Conservation (phyloP, 2,797 vertebrate species). For the Simalia tracyae region DNA sequence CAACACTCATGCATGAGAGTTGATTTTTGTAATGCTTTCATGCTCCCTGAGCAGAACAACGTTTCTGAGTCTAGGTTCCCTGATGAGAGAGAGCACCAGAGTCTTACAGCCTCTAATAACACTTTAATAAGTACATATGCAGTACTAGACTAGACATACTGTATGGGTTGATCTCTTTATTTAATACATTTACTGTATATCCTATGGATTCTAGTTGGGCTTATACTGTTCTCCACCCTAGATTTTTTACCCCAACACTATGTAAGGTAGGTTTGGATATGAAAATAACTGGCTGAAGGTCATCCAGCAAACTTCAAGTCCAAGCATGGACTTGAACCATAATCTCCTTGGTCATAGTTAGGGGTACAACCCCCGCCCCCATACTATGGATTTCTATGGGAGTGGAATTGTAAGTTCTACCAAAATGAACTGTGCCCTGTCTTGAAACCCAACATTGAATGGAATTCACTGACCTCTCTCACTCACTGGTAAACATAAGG, state of each 20-base stretch:
- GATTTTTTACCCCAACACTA: background rate
- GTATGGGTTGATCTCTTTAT: background rate
- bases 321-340: background rate
- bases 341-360: background rate
- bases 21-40: background rate
- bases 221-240: background rate
- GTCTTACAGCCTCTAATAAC: no score
- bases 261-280: background rate
- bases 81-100: background rate
- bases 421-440: no score
- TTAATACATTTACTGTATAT: background rate
- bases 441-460: no score
- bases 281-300: background rate
- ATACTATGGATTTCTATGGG: no score
- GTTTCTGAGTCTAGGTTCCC: background rate
- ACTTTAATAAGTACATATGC: background rate
- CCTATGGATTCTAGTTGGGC: background rate
- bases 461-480: no score
- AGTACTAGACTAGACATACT: background rate
- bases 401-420: no score
- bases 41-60: background rate
- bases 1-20: conserved; percentile 4
- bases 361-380: no score
- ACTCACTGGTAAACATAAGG: no score
- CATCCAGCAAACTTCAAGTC: background rate